Conservation (phyloP, 2,888 invertebrate species). For the Tetanocera ferruginea region DNA sequence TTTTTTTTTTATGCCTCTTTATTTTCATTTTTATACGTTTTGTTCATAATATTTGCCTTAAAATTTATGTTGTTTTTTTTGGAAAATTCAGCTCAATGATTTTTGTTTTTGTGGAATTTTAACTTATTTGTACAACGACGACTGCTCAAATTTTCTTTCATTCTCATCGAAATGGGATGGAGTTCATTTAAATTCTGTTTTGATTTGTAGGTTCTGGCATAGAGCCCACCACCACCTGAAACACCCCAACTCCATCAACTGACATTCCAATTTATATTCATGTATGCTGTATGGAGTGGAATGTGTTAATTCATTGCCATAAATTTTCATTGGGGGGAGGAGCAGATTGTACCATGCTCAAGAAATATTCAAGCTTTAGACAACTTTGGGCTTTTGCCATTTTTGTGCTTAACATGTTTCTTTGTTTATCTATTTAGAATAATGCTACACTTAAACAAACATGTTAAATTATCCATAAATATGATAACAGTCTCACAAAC, state of each 20-base stretch:
- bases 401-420: no score
- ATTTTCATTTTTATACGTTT: background rate
- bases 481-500: no score
- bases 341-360: no score
- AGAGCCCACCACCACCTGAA: background rate
- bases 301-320: constrained; percentile 10
- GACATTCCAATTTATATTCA: background rate
- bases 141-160: background rate
- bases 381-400: no score
- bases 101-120: background rate
- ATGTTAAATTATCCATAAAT: no score
- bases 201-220: background rate
- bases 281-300: constrained; percentile 1
- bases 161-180: background rate
- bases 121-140: background rate
- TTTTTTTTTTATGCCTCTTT: background rate
- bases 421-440: no score
- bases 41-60: background rate
- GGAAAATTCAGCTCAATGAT: background rate
- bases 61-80: background rate
- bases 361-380: no score
- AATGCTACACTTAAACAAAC: no score
- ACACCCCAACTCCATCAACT: background rate
- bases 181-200: background rate
- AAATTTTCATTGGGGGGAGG: background rate